These are phyloP conservation scores for Myripristis murdjan DNA, from an alignment of 2,797 vertebrate species.

Conservation along the genomic window DNA sequence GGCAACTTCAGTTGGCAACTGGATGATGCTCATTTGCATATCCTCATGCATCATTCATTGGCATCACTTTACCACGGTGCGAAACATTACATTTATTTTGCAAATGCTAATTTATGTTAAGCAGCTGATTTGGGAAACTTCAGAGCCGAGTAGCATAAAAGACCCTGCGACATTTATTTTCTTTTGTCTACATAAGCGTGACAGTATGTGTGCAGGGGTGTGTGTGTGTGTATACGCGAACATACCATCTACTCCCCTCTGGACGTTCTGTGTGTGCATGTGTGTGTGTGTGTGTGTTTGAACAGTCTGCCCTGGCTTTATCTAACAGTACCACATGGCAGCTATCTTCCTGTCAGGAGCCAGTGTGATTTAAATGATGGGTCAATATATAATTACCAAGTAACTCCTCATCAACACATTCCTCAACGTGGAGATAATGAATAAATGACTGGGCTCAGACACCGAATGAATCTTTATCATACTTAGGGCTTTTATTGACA, in stretches of 20 bases:
- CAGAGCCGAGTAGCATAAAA: slow-evolving; percentile 69
- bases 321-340: slow-evolving; percentile 20
- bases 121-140: slow-evolving; percentile 76
- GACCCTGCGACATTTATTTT: slow-evolving; percentile 64
- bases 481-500: slow-evolving; percentile 20
- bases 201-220: slow-evolving; percentile 7
- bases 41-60: slow-evolving; percentile 83
- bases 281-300: slow-evolving; percentile 25
- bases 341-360: slow-evolving; percentile 30
- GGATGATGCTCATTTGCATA: slow-evolving; percentile 70
- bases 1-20: slow-evolving; percentile 65
- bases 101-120: slow-evolving; percentile 86
- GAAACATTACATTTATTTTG: slow-evolving; percentile 80
- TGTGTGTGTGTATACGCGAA: neutral
- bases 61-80: slow-evolving; percentile 69
- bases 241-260: neutral
- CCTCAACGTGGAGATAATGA: slow-evolving; percentile 19
- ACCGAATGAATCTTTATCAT: neutral
- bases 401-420: slow-evolving; percentile 25
- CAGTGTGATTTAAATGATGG: slow-evolving; percentile 49
- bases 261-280: slow-evolving; percentile 10
- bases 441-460: slow-evolving; percentile 25
- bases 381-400: slow-evolving; percentile 41
- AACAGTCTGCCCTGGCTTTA: slow-evolving; percentile 41
- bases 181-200: slow-evolving; percentile 60